Evolutionary conservation across 2,888 invertebrate species (phyloP), one percentile per base, ranked within the genome.

Genomic region (Ctenicera cuprea): DNA sequence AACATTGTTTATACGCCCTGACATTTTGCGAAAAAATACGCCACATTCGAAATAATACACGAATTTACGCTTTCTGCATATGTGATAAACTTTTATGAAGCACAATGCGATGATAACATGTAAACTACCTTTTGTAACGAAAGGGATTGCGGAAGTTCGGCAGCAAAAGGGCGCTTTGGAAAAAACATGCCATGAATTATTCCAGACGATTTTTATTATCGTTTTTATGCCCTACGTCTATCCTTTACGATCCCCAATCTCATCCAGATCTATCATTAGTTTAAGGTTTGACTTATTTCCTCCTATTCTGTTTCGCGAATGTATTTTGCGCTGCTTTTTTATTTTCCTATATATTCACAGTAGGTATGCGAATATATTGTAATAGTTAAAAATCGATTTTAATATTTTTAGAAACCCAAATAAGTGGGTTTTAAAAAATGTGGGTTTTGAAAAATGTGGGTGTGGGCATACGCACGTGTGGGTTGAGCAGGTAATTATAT

Each of bases 181-280:
- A 71, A 68, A 71, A 71, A 71, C 70, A 69, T 69, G 70, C 54
- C 63, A 71, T 71, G 70, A 71, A 71, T 71, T 71, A 71, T 71
- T 71, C 70, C 70, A 16, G 33, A 64, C 63, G 70, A 71, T 71
- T 71, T 71, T 71, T 71, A 71, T 71, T 71, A 71, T 63, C 70
- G 70, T 71, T 71, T 71, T 71, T 71, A 71, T 71, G 43, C 43
- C 43, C 50, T 54, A 45, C 54, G 52, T 52, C 70, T 64, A 71
- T 71, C 70, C 57, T 62, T 71, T 71, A 71, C 48, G 70, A 57
- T 52, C 64, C 52, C 50, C 70, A 71, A 71, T 71, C 70, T 71
- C 70, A 57, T 64, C 70, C 52, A 52, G 70, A 63, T 54, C 70
- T 63, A 64, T 71, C 70, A 71, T 71, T 71, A 71, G 70, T 71